phyloP scores from a whole-genome alignment of 2,797 vertebrate genomes.

The Sylvilagus floridanus region DNA sequence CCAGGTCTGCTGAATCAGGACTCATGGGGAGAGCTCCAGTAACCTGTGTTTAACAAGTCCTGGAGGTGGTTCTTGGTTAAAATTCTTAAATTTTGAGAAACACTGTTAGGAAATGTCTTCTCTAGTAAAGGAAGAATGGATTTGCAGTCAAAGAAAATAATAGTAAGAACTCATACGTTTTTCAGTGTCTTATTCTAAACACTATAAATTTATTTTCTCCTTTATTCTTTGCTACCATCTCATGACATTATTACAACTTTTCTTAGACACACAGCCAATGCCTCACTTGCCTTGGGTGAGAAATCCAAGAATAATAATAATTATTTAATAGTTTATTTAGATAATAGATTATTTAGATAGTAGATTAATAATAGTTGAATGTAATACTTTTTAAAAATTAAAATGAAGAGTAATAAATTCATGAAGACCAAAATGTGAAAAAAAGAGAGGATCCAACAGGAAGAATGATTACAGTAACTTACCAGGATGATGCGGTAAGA shows the following conservation, averaged over 20 bases:
- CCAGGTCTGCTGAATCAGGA: not conserved
- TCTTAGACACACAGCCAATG: not conserved
- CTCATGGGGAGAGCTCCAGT: not conserved
- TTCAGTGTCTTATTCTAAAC: not conserved
- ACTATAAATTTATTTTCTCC: not conserved
- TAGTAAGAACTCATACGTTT: not conserved
- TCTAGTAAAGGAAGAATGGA: not conserved
- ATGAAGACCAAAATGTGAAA: not conserved
- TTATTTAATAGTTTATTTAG: not conserved
- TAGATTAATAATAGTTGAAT: constrained; percentile 16
- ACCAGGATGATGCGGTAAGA: not conserved
- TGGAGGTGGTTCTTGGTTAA: not conserved
- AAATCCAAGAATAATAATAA: not conserved
- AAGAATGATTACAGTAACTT: not conserved
- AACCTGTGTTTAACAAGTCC: not conserved
- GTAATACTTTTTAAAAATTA: constrained; percentile 13
- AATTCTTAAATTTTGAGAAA: not conserved
- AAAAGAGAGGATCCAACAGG: not conserved
- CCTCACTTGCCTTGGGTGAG: not conserved
- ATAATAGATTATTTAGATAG: too few relatives aligned
- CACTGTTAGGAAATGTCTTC: not conserved
- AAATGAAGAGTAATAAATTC: constrained; percentile 29
- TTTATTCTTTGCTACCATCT: not conserved
- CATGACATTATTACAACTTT: not conserved
- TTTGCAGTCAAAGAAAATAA: not conserved